phyloP scores from a whole-genome alignment of 1,140 invertebrate species.

The Heliconius congener region DNA sequence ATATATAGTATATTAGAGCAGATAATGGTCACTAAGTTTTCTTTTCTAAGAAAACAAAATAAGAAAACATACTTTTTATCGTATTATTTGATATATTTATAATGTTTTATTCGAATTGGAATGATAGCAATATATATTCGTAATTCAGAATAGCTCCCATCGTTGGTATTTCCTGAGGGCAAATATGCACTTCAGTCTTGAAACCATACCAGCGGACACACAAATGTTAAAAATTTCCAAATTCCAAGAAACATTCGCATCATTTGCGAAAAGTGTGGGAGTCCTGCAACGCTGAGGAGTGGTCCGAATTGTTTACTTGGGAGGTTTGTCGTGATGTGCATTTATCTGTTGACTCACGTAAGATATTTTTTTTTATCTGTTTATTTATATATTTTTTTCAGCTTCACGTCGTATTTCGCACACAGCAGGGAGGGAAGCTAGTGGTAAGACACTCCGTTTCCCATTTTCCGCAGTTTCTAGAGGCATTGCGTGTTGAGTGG shows the following conservation, averaged over 20 bases:
- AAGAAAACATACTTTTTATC: background rate
- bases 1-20: too few relatives aligned
- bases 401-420: too few relatives aligned
- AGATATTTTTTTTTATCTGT: conserved; percentile 44
- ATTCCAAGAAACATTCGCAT: conserved; percentile 47
- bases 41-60: too few relatives aligned
- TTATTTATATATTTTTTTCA: background rate
- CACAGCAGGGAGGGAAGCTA: too few relatives aligned
- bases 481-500: too few relatives aligned
- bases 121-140: background rate
- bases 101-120: background rate
- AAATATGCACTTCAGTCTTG: conserved; percentile 21
- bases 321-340: conserved; percentile 55
- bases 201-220: conserved; percentile 6
- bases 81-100: background rate
- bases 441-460: too few relatives aligned
- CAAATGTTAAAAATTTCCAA: conserved; percentile 40
- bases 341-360: conserved; percentile 59
- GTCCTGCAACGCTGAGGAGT: conserved; percentile 32
- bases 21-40: too few relatives aligned
- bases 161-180: conserved; percentile 16
- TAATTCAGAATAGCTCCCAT: conserved; percentile 20
- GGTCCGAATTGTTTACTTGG: conserved; percentile 63
- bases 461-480: too few relatives aligned
- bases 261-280: conserved; percentile 51